Evolutionary conservation across 2,113 vertebrate species (phyloP).

Genomic region (Phalacrocorax carbo): DNA sequence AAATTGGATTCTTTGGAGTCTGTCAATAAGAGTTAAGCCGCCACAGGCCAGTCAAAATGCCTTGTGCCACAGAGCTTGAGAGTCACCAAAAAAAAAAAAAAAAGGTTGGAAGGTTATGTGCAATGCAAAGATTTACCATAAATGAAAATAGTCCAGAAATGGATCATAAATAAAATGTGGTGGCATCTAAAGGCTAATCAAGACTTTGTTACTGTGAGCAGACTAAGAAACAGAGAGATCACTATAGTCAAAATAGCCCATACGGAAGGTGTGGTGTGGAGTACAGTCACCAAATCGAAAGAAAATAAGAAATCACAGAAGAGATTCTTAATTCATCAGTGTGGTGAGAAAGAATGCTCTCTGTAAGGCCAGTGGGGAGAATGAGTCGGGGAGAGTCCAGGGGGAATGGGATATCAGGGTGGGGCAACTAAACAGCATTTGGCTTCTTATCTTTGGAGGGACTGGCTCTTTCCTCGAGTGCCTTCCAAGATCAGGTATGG

Average conservation of each 20-base stretch:
- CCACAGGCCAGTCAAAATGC: neutral
- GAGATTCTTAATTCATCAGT: neutral
- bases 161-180: neutral
- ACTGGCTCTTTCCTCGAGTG: neutral
- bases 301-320: neutral
- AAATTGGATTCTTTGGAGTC: conserved; percentile 47
- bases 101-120: neutral
- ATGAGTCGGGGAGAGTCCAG: neutral
- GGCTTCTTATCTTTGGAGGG: neutral
- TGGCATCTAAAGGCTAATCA: neutral
- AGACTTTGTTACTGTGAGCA: neutral
- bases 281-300: neutral
- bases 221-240: neutral
- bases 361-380: neutral
- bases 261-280: neutral
- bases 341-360: neutral
- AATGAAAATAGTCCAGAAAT: neutral
- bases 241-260: neutral
- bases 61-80: neutral
- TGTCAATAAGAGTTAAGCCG: conserved; percentile 27
- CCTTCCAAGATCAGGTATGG: neutral
- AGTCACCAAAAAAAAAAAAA: neutral
- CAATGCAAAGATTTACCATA: neutral
- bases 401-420: neutral
- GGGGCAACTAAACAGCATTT: neutral